Percentiles rank a stretch among this genome's conserved stretches.
These are phyloP conservation scores for Kryptopterus vitreolus DNA, from an alignment of 2,797 vertebrate species.

Conservation along the genomic window DNA sequence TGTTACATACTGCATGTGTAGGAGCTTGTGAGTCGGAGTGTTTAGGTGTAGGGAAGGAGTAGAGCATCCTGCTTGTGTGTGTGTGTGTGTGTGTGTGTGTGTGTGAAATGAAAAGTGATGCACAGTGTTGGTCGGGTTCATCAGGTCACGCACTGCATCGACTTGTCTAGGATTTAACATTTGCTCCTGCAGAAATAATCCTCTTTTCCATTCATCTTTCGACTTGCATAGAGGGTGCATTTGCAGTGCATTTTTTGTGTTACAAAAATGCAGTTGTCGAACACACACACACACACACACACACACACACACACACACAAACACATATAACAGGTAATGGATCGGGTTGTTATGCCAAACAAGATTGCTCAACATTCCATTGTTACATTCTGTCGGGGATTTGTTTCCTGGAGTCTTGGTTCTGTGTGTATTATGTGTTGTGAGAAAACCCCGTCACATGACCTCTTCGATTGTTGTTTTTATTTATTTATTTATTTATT, in stretches of 20 bases:
- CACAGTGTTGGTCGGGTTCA: not conserved
- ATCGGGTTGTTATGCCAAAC: not conserved
- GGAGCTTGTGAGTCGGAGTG: slow-evolving; percentile 18
- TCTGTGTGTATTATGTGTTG: not conserved
- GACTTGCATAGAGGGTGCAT: not conserved
- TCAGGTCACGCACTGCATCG: not conserved
- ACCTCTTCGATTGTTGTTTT: slow-evolving; percentile 1
- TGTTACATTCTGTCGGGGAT: not conserved
- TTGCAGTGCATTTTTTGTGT: not conserved
- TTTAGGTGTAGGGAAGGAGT: not conserved
- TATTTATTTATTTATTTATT: no score
- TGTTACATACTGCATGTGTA: slow-evolving; percentile 10
- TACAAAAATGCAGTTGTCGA: not conserved
- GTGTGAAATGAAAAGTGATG: slow-evolving; percentile 7
- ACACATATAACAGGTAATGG: not conserved
- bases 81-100: slow-evolving; percentile 8
- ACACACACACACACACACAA: no score
- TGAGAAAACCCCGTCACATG: not conserved
- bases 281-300: no score
- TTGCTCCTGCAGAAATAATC: not conserved
- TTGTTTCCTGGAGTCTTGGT: not conserved
- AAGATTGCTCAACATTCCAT: not conserved
- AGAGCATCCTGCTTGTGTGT: not conserved
- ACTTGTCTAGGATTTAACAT: not conserved
- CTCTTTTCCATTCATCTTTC: not conserved